Percentiles rank a stretch among this genome's conserved stretches.
Evolutionary conservation across 2,113 vertebrate genomes (phyloP).

Genomic region (Phrynocephalus versicolor): DNA sequence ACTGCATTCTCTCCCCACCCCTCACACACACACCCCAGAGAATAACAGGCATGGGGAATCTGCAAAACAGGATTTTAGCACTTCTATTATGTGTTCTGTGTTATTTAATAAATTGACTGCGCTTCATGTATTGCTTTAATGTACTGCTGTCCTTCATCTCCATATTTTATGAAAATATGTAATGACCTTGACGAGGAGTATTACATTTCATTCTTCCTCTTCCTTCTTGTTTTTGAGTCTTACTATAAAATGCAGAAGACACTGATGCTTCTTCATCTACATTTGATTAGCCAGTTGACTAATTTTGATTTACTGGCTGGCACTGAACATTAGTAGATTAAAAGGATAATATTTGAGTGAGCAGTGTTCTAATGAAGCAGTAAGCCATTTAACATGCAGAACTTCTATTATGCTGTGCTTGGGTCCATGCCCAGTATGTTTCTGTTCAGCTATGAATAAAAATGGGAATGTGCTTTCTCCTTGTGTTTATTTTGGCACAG

Average conservation of each 20-base stretch:
- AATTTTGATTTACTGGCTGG: background rate
- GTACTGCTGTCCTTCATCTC: background rate
- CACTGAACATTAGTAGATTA: background rate
- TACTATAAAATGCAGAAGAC: background rate
- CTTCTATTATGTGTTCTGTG: background rate
- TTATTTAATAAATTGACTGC: background rate
- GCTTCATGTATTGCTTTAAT: background rate
- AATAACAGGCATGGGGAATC: background rate
- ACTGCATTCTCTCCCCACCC: background rate
- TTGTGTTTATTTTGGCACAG: slow-evolving; percentile 54
- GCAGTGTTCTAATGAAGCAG: background rate
- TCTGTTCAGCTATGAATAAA: slow-evolving; percentile 51
- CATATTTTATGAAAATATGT: background rate
- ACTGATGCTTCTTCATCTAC: background rate
- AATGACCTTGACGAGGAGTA: background rate
- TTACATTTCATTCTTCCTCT: background rate
- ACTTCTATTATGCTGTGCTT: slow-evolving; percentile 30
- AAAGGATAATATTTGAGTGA: background rate
- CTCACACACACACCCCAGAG: too few species aligned
- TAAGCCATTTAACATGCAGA: slow-evolving; percentile 5
- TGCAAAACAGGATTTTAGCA: background rate
- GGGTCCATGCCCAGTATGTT: slow-evolving; percentile 11
- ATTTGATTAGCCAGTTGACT: slow-evolving; percentile 12
- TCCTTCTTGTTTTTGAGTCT: background rate
- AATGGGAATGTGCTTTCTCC: slow-evolving; percentile 25